Conservation (phyloP, 2,888 invertebrate species). For the Xiphydria camelus region DNA sequence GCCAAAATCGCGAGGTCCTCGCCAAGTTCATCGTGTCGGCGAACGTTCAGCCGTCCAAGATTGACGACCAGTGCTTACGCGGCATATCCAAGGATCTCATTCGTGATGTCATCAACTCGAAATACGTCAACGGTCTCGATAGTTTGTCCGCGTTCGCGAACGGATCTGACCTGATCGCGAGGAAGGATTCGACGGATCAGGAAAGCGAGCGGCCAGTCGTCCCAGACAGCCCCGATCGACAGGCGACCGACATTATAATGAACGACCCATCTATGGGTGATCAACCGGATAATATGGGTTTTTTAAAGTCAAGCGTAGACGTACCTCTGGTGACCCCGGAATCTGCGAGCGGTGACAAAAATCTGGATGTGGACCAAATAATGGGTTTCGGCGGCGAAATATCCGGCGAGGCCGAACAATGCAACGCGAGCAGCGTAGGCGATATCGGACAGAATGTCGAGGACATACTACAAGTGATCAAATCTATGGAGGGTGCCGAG, state of each 20-base stretch:
- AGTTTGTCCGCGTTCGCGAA: constrained; percentile 45
- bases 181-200: constrained; percentile 29
- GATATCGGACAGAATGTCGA: constrained; percentile 66
- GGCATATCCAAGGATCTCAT: constrained; percentile 54
- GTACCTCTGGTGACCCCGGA: constrained; percentile 37
- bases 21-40: constrained; percentile 55
- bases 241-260: constrained; percentile 53
- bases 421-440: constrained; percentile 54
- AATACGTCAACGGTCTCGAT: constrained; percentile 52
- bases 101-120: constrained; percentile 56
- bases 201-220: constrained; percentile 55
- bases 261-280: constrained; percentile 57
- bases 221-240: constrained; percentile 47
- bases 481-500: constrained; percentile 68
- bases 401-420: constrained; percentile 27
- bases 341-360: constrained; percentile 32
- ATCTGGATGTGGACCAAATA: constrained; percentile 44
- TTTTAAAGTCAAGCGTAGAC: constrained; percentile 49
- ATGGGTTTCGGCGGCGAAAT: constrained; percentile 41
- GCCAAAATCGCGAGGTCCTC: constrained; percentile 54
- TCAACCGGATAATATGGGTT: constrained; percentile 55
- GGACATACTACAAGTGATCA: constrained; percentile 76
- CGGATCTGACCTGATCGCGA: constrained; percentile 42
- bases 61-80: constrained; percentile 53
- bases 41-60: constrained; percentile 54